Conservation (phyloP, 2,888 invertebrate genomes). For the Sericinus montela region DNA sequence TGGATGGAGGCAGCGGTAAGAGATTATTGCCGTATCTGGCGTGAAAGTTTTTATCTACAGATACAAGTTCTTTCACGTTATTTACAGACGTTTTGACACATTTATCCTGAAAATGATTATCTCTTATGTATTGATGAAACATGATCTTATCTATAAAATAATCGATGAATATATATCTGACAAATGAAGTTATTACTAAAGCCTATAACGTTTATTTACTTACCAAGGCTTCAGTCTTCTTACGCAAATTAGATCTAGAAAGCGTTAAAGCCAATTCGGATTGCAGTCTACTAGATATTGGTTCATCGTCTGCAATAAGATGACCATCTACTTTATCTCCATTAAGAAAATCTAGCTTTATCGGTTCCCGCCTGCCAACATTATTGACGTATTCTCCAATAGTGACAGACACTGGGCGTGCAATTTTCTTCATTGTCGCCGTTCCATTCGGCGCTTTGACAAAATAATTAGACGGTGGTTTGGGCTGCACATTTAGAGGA, state of each 20-base stretch:
- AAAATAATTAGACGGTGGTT: constrained; percentile 85
- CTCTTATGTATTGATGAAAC: constrained; percentile 11
- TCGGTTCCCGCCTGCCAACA: constrained; percentile 80
- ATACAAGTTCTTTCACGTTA: constrained; percentile 41
- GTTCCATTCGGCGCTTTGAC: constrained; percentile 76
- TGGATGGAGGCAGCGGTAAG: constrained; percentile 65
- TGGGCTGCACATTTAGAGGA: constrained; percentile 79
- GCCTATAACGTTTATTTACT: constrained; percentile 34
- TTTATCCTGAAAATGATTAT: constrained; percentile 56
- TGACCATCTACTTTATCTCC: constrained; percentile 62
- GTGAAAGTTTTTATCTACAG: constrained; percentile 68
- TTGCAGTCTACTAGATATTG: constrained; percentile 83
- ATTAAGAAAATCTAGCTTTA: constrained; percentile 84
- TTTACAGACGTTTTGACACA: constrained; percentile 29
- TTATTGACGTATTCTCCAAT: constrained; percentile 84
- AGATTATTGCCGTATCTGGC: constrained; percentile 72
- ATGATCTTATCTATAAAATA: too few species aligned
- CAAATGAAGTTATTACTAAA: neutral
- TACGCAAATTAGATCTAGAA: constrained; percentile 87
- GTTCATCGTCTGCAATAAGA: constrained; percentile 60
- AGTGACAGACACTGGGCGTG: constrained; percentile 83
- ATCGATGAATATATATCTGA: too few species aligned
- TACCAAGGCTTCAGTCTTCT: constrained; percentile 84
- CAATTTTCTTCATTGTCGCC: constrained; percentile 78
- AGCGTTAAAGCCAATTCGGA: constrained; percentile 87